These are phyloP conservation scores for Zaprionus tsacasi DNA, from an alignment of 1,140 invertebrate genomes.

Conservation along the genomic window DNA sequence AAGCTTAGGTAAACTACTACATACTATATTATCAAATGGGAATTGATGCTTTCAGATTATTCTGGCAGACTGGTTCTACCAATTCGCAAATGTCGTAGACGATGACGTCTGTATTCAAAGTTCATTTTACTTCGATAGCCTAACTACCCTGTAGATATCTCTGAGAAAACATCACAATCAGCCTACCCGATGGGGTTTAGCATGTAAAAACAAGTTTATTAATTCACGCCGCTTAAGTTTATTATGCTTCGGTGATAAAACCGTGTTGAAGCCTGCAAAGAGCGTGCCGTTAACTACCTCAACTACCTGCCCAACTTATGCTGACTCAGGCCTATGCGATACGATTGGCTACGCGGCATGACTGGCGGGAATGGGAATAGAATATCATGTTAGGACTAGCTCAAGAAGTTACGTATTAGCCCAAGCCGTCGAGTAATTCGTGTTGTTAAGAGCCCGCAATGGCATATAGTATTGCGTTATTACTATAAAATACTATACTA, in stretches of 20 bases:
- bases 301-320: neutral
- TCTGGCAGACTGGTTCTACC: neutral
- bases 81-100: neutral
- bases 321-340: neutral
- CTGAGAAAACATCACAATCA: neutral
- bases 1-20: neutral
- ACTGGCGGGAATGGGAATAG: neutral
- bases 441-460: neutral
- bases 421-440: neutral
- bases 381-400: neutral
- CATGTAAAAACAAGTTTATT: slow-evolving; percentile 12
- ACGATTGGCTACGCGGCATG: neutral
- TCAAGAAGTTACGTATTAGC: neutral
- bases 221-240: slow-evolving; percentile 9
- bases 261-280: neutral
- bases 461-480: too few relatives aligned
- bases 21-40: neutral
- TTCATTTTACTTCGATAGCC: neutral
- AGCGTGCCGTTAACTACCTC: slow-evolving; percentile 1
- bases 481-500: neutral
- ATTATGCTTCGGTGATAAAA: slow-evolving; percentile 21
- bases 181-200: neutral
- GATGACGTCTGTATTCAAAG: neutral
- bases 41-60: neutral
- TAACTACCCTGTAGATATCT: neutral